Evolutionary conservation across 2,888 invertebrate genomes (phyloP), one percentile per base, ranked within the genome.

Genomic region (Drosophila eohydei): DNA sequence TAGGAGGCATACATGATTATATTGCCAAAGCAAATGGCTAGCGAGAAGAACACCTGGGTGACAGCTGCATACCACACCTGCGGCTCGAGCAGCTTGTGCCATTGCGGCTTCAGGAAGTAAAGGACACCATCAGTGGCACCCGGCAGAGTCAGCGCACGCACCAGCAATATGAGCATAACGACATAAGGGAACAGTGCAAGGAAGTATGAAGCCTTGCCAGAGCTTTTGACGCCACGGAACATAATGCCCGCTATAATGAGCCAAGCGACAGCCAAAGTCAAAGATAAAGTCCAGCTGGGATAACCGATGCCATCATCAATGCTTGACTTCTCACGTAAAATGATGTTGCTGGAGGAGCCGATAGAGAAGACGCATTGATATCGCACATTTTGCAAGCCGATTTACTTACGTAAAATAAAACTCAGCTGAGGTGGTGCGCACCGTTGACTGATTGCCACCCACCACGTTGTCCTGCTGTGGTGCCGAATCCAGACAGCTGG

Each of bases 191-290:
- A 95, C 21, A 96, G 92, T 0, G 96, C 96, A 4, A 96, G 94
- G 81, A 96, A 95, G 89, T 96, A 96, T 3, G 96, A 95, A 0
- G 94, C 95, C 88, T 95, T 95, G 41, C 95, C 95, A 1, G 94
- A 94, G 76, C 94, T 94, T 81, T 94, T 93, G 5, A 95, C 94
- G 3, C 95, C 95, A 65, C 94, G 93, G 9, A 94, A 92, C 48
- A 95, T 91, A 50, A 94, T 94, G 3, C 93, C 81, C 36, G 93
- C 93, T 21, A 95, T 93, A 26, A 93, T 84, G 30, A 93, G 64
- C 95, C 95, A 95, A 1, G 94, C 94, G 36, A 93, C 76, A 0
- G 94, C 87, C 3, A 95, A 91, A 41, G 94, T 94, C 1, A 94
- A 48, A 0, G 93, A 90, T 67, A 95, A 87, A 46, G 91, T 92